A percentile compares a stretch with the other conserved stretches of the same genome.
Evolutionary conservation across 2,888 invertebrate species (phyloP).

Genomic region (Melanostoma mellinum): DNA sequence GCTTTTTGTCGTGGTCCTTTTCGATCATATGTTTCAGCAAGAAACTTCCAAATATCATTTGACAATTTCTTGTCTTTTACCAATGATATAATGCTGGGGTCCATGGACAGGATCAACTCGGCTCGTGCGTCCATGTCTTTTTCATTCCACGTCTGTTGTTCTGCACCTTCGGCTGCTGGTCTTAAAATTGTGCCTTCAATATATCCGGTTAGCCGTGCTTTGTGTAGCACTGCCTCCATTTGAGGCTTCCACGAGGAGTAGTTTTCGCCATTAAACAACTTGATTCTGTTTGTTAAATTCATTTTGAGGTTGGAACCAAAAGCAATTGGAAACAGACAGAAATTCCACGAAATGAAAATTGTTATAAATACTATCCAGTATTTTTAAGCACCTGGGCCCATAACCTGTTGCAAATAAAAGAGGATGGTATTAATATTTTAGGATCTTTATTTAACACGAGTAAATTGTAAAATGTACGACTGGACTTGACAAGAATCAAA

Average conservation of each 20-base stretch:
- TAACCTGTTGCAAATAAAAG: constrained; percentile 6
- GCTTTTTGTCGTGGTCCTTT: too few relatives aligned
- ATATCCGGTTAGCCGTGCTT: constrained; percentile 2
- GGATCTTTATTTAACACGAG: too few relatives aligned
- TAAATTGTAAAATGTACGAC: too few relatives aligned
- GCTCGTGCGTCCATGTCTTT: too few relatives aligned
- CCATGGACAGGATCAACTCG: too few relatives aligned
- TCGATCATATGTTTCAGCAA: too few relatives aligned
- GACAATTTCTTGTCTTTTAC: too few relatives aligned
- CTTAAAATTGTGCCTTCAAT: neutral
- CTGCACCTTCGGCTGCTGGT: neutral
- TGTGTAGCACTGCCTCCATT: constrained; percentile 40
- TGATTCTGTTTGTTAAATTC: neutral
- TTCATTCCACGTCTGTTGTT: neutral
- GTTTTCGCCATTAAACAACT: constrained; percentile 8
- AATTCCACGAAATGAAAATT: neutral
- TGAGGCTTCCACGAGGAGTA: constrained; percentile 32
- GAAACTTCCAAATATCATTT: too few relatives aligned
- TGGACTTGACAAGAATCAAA: too few relatives aligned
- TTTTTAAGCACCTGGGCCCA: neutral
- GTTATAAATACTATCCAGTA: neutral
- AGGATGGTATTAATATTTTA: too few relatives aligned
- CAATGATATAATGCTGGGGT: too few relatives aligned
- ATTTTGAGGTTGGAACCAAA: neutral
- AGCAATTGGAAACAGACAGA: neutral